These are phyloP conservation scores for Heterotilapia buettikoferi DNA, from an alignment of 2,113 vertebrate genomes.

Conservation along the genomic window DNA sequence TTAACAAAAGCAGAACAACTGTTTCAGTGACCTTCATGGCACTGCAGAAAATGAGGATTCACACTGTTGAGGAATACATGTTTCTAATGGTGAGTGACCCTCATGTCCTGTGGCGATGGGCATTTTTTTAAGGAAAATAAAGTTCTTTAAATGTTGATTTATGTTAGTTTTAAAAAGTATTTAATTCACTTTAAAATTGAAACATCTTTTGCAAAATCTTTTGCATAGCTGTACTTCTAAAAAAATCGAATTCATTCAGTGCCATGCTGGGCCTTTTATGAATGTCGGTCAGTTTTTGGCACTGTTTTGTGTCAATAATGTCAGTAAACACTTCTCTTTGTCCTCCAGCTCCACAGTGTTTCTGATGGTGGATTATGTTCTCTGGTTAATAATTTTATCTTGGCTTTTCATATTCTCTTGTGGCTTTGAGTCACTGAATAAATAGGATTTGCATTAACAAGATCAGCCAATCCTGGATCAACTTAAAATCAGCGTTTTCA, in stretches of 20 bases:
- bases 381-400: not conserved
- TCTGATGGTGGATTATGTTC: not conserved
- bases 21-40: not conserved
- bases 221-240: not conserved
- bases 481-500: not conserved
- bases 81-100: conserved; percentile 26
- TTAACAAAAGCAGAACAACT: conserved; percentile 32
- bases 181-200: not conserved
- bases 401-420: not conserved
- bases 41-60: not conserved
- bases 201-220: not conserved
- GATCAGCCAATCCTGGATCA: not conserved
- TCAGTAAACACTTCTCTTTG: not conserved
- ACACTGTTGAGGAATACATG: conserved; percentile 15
- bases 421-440: not conserved
- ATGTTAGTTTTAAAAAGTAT: not conserved
- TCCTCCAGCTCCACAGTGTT: not conserved
- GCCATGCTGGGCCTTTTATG: not conserved
- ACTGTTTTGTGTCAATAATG: not conserved
- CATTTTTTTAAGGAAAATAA: not conserved
- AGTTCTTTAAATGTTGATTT: not conserved
- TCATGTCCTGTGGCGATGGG: not conserved
- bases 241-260: not conserved
- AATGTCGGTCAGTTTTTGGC: not conserved
- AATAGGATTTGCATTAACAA: not conserved